A percentile compares a stretch with the other conserved stretches of the same genome.
Evolutionary conservation across 1,140 invertebrate genomes (phyloP).

Genomic region (Zaprionus capensis): DNA sequence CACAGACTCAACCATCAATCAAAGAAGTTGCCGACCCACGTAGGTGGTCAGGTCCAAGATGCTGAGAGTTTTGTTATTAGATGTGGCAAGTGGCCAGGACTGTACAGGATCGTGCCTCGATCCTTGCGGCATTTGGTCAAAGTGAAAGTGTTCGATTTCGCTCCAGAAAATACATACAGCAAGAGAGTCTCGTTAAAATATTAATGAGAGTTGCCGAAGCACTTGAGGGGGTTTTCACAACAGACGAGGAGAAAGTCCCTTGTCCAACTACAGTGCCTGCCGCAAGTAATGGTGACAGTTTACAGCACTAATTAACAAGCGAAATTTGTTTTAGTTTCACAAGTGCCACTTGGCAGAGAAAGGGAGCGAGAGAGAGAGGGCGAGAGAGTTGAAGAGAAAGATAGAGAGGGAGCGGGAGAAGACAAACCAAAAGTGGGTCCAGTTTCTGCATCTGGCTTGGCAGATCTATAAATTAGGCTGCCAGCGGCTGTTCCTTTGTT

Average conservation of each 20-base stretch:
- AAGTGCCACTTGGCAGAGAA: conserved; percentile 45
- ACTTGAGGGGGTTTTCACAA: conserved; percentile 50
- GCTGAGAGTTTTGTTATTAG: conserved; percentile 17
- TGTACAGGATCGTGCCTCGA: conserved; percentile 6
- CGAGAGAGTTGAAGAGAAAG: conserved; percentile 11
- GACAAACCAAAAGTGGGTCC: not conserved
- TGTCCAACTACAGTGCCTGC: conserved; percentile 4
- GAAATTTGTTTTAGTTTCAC: conserved; percentile 52
- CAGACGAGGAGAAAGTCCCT: conserved; percentile 67
- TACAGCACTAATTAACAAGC: conserved; percentile 77
- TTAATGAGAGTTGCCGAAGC: conserved; percentile 62
- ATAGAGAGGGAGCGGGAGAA: not conserved
- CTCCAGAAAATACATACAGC: not conserved
- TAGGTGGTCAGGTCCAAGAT: conserved; percentile 43
- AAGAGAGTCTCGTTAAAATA: conserved; percentile 65
- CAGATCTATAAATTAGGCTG: conserved; percentile 52
- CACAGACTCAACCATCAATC: conserved; percentile 51
- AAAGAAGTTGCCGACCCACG: conserved; percentile 27
- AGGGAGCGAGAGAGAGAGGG: conserved; percentile 16
- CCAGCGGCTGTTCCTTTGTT: conserved; percentile 67
- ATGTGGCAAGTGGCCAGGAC: conserved; percentile 30
- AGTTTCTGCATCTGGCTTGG: not conserved
- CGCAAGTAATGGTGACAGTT: conserved; percentile 55
- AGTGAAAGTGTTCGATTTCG: conserved; percentile 76
- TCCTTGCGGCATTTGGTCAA: conserved; percentile 66